Evolutionary conservation across 2,797 vertebrate species (phyloP).

Genomic region (Pangasius macronema): DNA sequence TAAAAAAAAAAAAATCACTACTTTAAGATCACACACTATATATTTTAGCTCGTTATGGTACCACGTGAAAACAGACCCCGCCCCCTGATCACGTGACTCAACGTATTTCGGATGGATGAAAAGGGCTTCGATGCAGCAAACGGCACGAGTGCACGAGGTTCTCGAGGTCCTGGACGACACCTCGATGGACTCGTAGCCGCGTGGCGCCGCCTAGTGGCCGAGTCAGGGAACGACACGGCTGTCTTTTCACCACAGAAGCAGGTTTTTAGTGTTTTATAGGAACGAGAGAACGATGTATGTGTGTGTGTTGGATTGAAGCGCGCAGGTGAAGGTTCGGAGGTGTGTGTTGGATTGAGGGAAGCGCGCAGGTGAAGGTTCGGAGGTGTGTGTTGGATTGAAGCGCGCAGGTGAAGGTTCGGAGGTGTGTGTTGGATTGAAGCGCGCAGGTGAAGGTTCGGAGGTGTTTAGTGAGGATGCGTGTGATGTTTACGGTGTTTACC

Average conservation of each 20-base stretch:
- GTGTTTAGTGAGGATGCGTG: constrained; percentile 44
- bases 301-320: neutral
- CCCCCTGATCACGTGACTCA: neutral
- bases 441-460: constrained; percentile 35
- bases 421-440: neutral
- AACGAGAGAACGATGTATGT: neutral
- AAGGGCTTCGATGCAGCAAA: neutral
- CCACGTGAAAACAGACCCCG: neutral
- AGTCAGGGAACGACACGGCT: neutral
- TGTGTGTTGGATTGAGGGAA: too few species aligned
- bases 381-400: constrained; percentile 7
- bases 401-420: constrained; percentile 41
- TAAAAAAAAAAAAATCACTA: neutral
- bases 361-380: constrained; percentile 36
- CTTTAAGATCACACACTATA: neutral
- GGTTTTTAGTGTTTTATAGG: neutral
- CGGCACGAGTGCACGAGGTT: neutral
- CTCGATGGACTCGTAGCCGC: neutral
- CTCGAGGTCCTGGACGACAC: neutral
- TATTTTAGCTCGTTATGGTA: neutral
- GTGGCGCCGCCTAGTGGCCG: constrained; percentile 36
- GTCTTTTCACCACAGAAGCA: neutral
- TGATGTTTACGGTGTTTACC: neutral
- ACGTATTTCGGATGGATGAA: neutral
- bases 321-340: too few species aligned